Percentiles rank a stretch among this genome's conserved stretches.
Evolutionary conservation across 1,140 invertebrate species (phyloP).

Genomic region (Grapholita molesta): DNA sequence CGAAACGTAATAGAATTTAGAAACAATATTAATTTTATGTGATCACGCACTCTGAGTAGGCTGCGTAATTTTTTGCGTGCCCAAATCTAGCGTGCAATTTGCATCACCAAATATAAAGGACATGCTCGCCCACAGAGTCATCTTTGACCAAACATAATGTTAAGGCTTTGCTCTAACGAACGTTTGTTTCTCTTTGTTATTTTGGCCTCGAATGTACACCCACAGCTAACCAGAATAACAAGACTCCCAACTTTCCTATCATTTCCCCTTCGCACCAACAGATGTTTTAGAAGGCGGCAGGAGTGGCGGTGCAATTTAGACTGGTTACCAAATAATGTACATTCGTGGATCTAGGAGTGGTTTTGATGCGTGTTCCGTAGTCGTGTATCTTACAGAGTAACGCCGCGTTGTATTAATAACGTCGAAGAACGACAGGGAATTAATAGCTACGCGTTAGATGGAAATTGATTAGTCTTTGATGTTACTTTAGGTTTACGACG

Average conservation of each 20-base stretch:
- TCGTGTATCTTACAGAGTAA: constrained; percentile 36
- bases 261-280: background rate
- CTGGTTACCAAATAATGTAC: constrained; percentile 20
- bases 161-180: constrained; percentile 10
- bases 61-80: background rate
- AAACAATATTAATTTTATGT: background rate
- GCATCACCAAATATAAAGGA: constrained; percentile 9
- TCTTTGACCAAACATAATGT: constrained; percentile 11
- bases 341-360: constrained; percentile 31
- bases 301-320: constrained; percentile 16
- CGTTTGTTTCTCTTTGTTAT: constrained; percentile 37
- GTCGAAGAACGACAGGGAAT: constrained; percentile 30
- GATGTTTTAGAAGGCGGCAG: background rate
- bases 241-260: background rate
- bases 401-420: constrained; percentile 35
- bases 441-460: constrained; percentile 28
- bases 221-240: constrained; percentile 23
- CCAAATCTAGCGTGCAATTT: background rate
- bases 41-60: constrained; percentile 1
- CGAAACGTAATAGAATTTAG: background rate
- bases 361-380: constrained; percentile 36
- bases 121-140: constrained; percentile 39
- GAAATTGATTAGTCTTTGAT: constrained; percentile 24
- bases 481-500: background rate
- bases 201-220: constrained; percentile 63